Base-by-base conservation (phyloP, 2,888 invertebrate species). In the Agrotis clavis region DNA sequence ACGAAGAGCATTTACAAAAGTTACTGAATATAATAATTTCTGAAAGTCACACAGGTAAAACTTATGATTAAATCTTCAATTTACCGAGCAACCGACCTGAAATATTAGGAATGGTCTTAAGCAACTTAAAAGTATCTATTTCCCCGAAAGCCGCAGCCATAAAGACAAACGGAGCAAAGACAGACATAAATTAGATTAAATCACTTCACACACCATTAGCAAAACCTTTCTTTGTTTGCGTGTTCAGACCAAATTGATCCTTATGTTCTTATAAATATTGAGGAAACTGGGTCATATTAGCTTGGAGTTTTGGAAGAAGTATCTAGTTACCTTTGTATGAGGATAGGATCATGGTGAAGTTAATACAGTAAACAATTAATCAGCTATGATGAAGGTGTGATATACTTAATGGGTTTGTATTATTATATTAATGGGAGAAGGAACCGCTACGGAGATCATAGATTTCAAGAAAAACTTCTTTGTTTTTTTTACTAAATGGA, bases 171-270 rank as follows among this genome's bases (percentile, higher is more conserved):
- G 88, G 86, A 89, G 87, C 88, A 85, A 87, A 85, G 86, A 88
- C 89, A 83, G 89, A 89, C 90, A 90, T 90, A 90, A 91, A 91
- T 88, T 90, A 91, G 92, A 93, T 93, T 92, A 93, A 93, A 92
- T 93, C 91, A 91, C 90, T 91, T 93, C 90, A 93, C 92, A 92
- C 92, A 84, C 93, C 93, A 94, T 94, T 93, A 92, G 90, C 88
- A 88, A 86, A 89, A 84, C 84, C 85, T 86, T 89, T 86, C 86
- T 87, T 90, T 87, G 89, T 87, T 82, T 82, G 71, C 69, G 74
- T 80, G 78, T 81, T 68, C 84, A 85, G 67, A 80, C 83, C 57
- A 88, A 89, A 87, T 84, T 85, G 72, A 81, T 81, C 87, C 85
- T 83, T 89, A 82, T 75, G 71, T 63, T 59, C 78, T 67, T 61